A percentile compares a stretch with the other conserved stretches of the same genome.
phyloP scores from a whole-genome alignment of 2,888 invertebrate species.

The Myopa tessellatipennis region DNA sequence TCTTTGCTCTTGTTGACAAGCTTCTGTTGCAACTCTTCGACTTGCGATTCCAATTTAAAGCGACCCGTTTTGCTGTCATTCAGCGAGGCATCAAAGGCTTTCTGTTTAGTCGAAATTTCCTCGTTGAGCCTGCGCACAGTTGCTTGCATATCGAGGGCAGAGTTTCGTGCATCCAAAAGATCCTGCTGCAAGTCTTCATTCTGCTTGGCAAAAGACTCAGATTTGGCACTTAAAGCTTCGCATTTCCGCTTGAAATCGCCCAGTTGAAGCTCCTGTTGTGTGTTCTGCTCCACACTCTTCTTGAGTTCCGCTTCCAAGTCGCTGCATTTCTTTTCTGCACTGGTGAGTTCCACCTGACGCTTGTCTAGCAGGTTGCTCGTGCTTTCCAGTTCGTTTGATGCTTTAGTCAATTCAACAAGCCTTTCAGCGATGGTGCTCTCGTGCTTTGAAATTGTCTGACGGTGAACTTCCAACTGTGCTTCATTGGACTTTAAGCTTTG shows the following conservation, averaged over 20 bases:
- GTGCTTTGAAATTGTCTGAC: constrained; percentile 41
- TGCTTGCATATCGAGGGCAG: constrained; percentile 48
- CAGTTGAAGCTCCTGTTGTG: constrained; percentile 59
- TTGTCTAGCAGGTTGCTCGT: constrained; percentile 50
- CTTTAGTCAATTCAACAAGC: constrained; percentile 44
- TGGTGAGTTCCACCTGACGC: constrained; percentile 48
- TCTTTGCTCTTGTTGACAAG: constrained; percentile 61
- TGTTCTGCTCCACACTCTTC: constrained; percentile 44
- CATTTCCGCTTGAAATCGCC: constrained; percentile 54
- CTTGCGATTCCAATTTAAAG: constrained; percentile 53
- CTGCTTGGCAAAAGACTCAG: constrained; percentile 49
- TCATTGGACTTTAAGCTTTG: constrained; percentile 43
- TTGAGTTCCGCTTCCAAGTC: constrained; percentile 52
- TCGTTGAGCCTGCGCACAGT: constrained; percentile 58
- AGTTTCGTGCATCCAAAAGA: constrained; percentile 59
- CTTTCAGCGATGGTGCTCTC: constrained; percentile 45
- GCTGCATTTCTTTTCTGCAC: constrained; percentile 32
- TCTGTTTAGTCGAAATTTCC: constrained; percentile 56
- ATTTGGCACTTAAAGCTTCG: constrained; percentile 51
- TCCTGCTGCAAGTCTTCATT: constrained; percentile 64
- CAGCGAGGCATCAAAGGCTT: constrained; percentile 48
- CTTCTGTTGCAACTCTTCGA: constrained; percentile 56
- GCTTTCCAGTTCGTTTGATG: constrained; percentile 44
- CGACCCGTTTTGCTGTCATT: constrained; percentile 48
- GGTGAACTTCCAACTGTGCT: constrained; percentile 44